Evolutionary conservation across 2,113 vertebrate genomes (phyloP), one percentile per base, ranked within the genome.

Genomic region (Chlorodrepanis virens): DNA sequence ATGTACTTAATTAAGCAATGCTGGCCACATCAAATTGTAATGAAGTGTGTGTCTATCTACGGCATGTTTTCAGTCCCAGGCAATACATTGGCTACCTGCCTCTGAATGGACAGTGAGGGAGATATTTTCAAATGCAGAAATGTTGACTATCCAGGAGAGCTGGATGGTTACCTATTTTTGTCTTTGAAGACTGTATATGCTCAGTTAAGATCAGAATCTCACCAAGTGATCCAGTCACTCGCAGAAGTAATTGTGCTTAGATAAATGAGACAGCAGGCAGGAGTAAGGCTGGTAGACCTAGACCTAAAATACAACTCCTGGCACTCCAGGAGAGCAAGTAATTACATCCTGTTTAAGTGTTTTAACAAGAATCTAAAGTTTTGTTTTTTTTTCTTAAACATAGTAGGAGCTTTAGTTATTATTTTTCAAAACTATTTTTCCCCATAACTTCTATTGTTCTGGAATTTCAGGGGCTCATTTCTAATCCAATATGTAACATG

Each of bases 401-500:
- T 70, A 31, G 79, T 77, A 76, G 57, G 47, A 96, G 84, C 5
- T 42, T 56, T 61, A 78, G 74, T 85, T 67, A 90, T 97, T 97
- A 89, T 96, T 98, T 98, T 97, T 96, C 96, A 94, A 93, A 97
- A 97, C 87, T 97, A 97, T 95, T 98, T 98, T 97, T 84, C 29
- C 92, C 92, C 94, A 61, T 72, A 97, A 96, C 85, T 89, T 96
- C 94, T 93, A 76, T 93, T 97, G 83, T 94, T 97, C 89, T 77
- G 76, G 97, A 97, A 96, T 98, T 98, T 98, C 97, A 93, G 83
- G 84, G 89, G 50, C 83, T 95, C 96, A 95, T 96, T 95, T 98
- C 96, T 98, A 99, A 98, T 99, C 98, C 98, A 98, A 98, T 98
- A 98, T 97, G 98, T 98, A 98, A 95, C 87, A 80, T 96, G 98